Percentiles rank a stretch among this genome's conserved stretches.
phyloP scores from a whole-genome alignment of 1,140 invertebrate species.

The Leptinotarsa lineolata region DNA sequence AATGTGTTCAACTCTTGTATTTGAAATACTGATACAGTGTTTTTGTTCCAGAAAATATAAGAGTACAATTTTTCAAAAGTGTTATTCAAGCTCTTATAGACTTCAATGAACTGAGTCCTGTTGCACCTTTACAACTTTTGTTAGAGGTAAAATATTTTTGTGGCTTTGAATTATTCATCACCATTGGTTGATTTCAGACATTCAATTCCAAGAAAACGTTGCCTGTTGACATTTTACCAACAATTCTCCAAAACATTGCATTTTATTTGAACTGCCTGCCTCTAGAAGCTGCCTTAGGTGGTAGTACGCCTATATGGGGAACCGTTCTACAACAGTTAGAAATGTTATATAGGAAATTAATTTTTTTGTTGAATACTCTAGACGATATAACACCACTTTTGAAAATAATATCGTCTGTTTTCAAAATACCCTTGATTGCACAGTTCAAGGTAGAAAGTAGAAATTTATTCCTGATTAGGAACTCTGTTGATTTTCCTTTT shows the following conservation, averaged over 20 bases:
- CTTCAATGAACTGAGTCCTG: slow-evolving; percentile 94
- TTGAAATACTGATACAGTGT: neutral
- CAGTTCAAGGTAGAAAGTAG: slow-evolving; percentile 71
- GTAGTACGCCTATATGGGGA: slow-evolving; percentile 72
- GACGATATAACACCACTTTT: slow-evolving; percentile 79
- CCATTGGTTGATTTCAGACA: slow-evolving; percentile 60
- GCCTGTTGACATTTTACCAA: slow-evolving; percentile 73
- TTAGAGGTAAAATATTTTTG: slow-evolving; percentile 70
- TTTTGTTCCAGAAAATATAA: slow-evolving; percentile 64
- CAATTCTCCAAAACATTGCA: slow-evolving; percentile 86
- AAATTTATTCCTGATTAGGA: too few species aligned
- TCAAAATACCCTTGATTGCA: slow-evolving; percentile 82
- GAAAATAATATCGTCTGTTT: slow-evolving; percentile 81
- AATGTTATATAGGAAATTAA: slow-evolving; percentile 78
- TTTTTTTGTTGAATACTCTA: slow-evolving; percentile 73
- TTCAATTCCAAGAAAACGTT: slow-evolving; percentile 88
- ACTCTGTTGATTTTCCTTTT: slow-evolving; percentile 40
- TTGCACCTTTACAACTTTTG: slow-evolving; percentile 88
- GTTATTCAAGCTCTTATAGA: slow-evolving; percentile 92
- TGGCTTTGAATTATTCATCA: neutral
- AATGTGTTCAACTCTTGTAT: too few species aligned
- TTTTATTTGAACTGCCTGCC: slow-evolving; percentile 92
- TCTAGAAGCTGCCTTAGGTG: slow-evolving; percentile 76
- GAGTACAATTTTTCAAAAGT: slow-evolving; percentile 87
- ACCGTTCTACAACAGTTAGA: slow-evolving; percentile 82